Percentiles rank a stretch among this genome's conserved stretches.
Conservation (phyloP, 2,888 invertebrate species). For the Anagyrus pseudococci region DNA sequence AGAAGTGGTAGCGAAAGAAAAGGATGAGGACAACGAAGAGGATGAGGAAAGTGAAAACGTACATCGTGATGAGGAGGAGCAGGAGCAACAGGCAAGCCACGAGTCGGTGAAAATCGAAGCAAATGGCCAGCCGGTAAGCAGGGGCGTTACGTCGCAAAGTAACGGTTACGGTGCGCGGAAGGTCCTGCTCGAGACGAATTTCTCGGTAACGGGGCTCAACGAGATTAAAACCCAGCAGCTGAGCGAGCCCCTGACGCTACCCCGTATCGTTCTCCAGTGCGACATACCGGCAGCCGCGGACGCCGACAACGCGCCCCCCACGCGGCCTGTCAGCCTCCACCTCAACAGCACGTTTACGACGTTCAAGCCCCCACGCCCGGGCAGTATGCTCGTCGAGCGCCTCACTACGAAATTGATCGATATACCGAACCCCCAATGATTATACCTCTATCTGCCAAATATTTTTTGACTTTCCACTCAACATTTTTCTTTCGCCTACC, state of each 20-base stretch:
- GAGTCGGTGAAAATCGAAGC: slow-evolving; percentile 27
- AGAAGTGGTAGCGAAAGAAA: slow-evolving; percentile 52
- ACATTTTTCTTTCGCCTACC: too few relatives aligned
- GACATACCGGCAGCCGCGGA: not conserved
- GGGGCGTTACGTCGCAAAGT: not conserved
- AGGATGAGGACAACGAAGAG: slow-evolving; percentile 45
- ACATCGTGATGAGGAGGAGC: too few relatives aligned
- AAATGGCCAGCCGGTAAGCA: slow-evolving; percentile 50
- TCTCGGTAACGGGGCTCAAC: slow-evolving; percentile 54
- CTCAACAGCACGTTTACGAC: slow-evolving; percentile 44
- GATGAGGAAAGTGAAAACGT: slow-evolving; percentile 50
- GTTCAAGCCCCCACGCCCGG: slow-evolving; percentile 44
- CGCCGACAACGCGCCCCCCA: slow-evolving; percentile 13
- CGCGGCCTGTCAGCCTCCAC: slow-evolving; percentile 51
- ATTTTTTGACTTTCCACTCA: too few relatives aligned
- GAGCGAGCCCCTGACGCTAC: not conserved
- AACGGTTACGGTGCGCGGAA: not conserved
- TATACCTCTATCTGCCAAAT: too few relatives aligned
- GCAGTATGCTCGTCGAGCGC: slow-evolving; percentile 48
- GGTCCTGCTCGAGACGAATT: slow-evolving; percentile 52
- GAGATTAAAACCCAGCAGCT: slow-evolving; percentile 49
- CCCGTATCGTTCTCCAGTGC: slow-evolving; percentile 12
- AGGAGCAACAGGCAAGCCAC: slow-evolving; percentile 29
- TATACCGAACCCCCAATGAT: slow-evolving; percentile 23
- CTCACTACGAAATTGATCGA: slow-evolving; percentile 50